A percentile compares a stretch with the other conserved stretches of the same genome.
Evolutionary conservation across 2,113 vertebrate species (phyloP).

Genomic region (Egretta garzetta): DNA sequence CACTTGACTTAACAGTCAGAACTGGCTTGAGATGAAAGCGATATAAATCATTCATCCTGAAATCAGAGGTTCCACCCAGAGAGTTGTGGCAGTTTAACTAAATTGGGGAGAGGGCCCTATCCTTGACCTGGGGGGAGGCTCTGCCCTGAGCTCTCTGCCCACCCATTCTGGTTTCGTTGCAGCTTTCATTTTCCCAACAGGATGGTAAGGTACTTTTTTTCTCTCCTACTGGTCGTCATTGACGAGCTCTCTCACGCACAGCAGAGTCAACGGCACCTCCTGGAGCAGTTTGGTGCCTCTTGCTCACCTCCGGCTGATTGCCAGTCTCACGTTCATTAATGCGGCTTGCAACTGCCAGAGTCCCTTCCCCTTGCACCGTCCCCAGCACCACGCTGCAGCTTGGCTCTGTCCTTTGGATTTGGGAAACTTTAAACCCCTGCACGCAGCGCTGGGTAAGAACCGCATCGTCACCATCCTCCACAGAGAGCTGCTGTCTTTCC

Average conservation of each 20-base stretch:
- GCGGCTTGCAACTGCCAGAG: neutral
- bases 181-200: neutral
- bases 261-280: neutral
- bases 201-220: neutral
- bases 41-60: neutral
- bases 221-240: accelerated
- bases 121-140: neutral
- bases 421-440: neutral
- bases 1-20: neutral
- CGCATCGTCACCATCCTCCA: accelerated
- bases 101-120: neutral
- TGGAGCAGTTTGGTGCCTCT: neutral
- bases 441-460: neutral
- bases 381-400: neutral
- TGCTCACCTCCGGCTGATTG: neutral
- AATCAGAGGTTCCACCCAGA: neutral
- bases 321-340: neutral
- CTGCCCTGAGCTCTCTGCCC: accelerated
- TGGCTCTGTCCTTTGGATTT: neutral
- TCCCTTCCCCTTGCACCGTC: neutral
- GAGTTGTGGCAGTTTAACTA: neutral
- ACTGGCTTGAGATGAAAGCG: neutral
- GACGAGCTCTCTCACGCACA: neutral
- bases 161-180: neutral
- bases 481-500: neutral